These are phyloP conservation scores for Papilio elwesi DNA, from an alignment of 2,888 invertebrate genomes.

Conservation along the genomic window DNA sequence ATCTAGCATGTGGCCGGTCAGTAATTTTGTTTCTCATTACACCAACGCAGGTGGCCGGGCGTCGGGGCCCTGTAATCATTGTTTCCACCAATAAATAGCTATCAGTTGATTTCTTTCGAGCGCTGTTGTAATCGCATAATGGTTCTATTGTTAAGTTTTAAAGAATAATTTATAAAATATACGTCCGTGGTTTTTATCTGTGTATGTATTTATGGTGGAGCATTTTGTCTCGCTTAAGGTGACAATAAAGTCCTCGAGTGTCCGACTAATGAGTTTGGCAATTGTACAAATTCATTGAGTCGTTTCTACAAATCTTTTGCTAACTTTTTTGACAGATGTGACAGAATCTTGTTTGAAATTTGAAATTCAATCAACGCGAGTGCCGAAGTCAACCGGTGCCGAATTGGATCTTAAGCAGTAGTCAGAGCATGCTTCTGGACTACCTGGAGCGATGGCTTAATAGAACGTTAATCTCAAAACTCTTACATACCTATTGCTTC, in stretches of 20 bases:
- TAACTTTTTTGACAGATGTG: no score
- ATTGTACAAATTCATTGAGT: background rate
- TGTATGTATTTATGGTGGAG: background rate
- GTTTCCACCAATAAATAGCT: conserved; percentile 53
- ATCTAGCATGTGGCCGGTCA: conserved; percentile 27
- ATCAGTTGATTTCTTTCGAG: conserved; percentile 43
- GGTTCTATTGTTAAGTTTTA: conserved; percentile 41
- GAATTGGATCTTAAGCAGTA: no score
- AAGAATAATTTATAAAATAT: conserved; percentile 30
- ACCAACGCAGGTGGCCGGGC: conserved; percentile 48
- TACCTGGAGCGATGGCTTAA: no score
- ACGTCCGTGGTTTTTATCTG: conserved; percentile 2
- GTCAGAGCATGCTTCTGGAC: no score
- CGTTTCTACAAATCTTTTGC: no score
- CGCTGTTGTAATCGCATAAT: conserved; percentile 41
- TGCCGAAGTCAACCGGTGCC: no score
- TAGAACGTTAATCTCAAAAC: no score
- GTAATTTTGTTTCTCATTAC: conserved; percentile 48
- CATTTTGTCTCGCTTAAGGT: background rate
- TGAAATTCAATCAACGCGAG: no score
- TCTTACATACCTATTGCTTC: no score
- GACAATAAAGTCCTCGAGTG: no score
- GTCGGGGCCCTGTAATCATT: conserved; percentile 49
- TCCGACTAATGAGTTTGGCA: background rate
- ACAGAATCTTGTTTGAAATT: no score